Conservation (phyloP, 2,113 vertebrate genomes). For the Phocoena phocoena region DNA sequence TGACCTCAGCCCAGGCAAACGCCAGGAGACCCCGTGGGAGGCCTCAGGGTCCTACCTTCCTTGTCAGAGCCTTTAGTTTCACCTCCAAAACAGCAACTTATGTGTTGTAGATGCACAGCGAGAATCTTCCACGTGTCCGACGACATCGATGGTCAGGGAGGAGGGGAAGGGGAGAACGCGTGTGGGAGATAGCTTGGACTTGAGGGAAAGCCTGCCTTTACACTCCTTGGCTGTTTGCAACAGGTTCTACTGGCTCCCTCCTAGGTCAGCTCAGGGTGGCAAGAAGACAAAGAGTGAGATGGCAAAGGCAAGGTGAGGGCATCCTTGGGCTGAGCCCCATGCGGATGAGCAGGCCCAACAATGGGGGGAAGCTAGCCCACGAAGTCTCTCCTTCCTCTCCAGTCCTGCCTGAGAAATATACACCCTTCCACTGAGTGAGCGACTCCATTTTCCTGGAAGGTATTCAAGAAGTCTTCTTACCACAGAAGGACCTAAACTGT, state of each 20-base stretch:
- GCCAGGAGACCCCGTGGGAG: background rate
- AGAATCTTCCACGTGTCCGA: background rate
- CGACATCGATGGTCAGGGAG: background rate
- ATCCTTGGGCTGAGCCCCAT: conserved; percentile 69
- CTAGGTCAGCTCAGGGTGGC: background rate
- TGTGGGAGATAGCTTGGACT: background rate
- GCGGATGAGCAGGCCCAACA: conserved; percentile 59
- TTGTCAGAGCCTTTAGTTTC: background rate
- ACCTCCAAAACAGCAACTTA: background rate
- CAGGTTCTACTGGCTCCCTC: background rate
- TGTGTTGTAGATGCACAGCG: background rate
- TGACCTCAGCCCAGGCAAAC: background rate
- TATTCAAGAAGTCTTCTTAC: conserved; percentile 61
- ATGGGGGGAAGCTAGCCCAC: conserved; percentile 72
- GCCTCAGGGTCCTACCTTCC: background rate
- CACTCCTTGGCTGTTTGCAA: background rate
- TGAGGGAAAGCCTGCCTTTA: background rate
- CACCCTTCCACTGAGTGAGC: conserved; percentile 73
- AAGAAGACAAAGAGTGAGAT: conserved; percentile 31
- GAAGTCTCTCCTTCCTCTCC: conserved; percentile 76
- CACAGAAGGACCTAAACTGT: conserved; percentile 9
- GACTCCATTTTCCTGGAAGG: conserved; percentile 78
- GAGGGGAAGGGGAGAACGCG: background rate
- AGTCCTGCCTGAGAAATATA: conserved; percentile 46
- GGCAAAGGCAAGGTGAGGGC: background rate